Evolutionary conservation across 2,888 invertebrate genomes (phyloP).

Genomic region (Shargacucullia verbasci): DNA sequence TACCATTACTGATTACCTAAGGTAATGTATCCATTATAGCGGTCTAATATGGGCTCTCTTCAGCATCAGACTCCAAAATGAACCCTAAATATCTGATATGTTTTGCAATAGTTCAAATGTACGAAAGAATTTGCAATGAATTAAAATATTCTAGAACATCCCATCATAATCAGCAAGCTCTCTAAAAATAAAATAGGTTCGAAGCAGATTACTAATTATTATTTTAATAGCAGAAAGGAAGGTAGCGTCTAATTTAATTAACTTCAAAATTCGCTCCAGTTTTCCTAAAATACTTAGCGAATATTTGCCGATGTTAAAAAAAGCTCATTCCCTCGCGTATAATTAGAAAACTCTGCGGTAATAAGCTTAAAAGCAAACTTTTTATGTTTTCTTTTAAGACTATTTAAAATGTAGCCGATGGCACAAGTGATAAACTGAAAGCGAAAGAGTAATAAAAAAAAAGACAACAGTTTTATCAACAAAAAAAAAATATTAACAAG

Average conservation of each 20-base stretch:
- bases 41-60: no score
- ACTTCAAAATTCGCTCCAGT: slow-evolving; percentile 38
- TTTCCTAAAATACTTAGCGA: slow-evolving; percentile 46
- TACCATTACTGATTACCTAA: no score
- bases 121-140: no score
- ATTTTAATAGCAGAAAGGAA: slow-evolving; percentile 25
- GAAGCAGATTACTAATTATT: slow-evolving; percentile 37
- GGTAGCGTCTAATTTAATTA: slow-evolving; percentile 50
- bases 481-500: no score
- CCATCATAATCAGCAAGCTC: slow-evolving; percentile 14
- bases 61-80: no score
- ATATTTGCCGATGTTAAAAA: slow-evolving; percentile 52
- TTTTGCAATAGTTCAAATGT: no score
- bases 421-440: slow-evolving; percentile 7
- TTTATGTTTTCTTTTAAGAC: slow-evolving; percentile 36
- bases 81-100: no score
- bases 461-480: no score
- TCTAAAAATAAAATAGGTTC: slow-evolving; percentile 21
- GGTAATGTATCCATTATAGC: no score
- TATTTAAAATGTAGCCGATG: slow-evolving; percentile 31
- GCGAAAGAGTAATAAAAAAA: not conserved
- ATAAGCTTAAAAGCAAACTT: slow-evolving; percentile 50
- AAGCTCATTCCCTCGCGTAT: slow-evolving; percentile 42
- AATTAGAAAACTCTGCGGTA: slow-evolving; percentile 56
- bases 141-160: no score